A percentile compares a stretch with the other conserved stretches of the same genome.
phyloP scores from a whole-genome alignment of 64 coral and sea anemone species.

The Orbicella faveolata region DNA sequence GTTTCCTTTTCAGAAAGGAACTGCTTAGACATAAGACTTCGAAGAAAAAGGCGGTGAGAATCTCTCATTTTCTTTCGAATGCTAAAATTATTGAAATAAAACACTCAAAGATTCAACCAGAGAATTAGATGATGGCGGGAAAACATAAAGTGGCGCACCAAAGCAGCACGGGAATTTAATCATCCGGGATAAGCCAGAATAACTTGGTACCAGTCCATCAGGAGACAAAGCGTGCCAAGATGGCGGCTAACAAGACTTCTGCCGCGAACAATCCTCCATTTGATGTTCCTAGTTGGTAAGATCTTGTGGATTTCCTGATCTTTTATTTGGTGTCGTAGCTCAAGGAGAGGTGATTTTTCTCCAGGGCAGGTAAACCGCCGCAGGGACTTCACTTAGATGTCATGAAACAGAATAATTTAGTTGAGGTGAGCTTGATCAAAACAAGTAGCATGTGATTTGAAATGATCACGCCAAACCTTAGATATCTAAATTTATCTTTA shows the following conservation, averaged over 20 bases:
- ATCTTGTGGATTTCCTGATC: neutral
- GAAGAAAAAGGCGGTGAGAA: slow-evolving; percentile 75
- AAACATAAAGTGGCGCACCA: slow-evolving; percentile 19
- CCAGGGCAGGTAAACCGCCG: slow-evolving; percentile 93
- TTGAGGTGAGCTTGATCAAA: slow-evolving; percentile 69
- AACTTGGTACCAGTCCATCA: slow-evolving; percentile 43
- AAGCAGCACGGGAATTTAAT: neutral
- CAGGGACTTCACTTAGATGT: slow-evolving; percentile 97
- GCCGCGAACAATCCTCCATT: slow-evolving; percentile 54
- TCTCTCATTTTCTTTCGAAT: slow-evolving; percentile 53
- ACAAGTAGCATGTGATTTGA: neutral
- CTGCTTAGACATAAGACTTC: slow-evolving; percentile 85
- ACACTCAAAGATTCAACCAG: neutral
- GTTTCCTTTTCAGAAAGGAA: slow-evolving; percentile 77
- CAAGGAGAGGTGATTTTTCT: neutral
- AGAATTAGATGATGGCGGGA: slow-evolving; percentile 47
- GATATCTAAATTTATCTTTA: too few species aligned
- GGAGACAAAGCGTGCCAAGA: slow-evolving; percentile 57
- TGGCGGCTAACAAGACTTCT: slow-evolving; percentile 68
- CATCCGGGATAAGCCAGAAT: slow-evolving; percentile 55
- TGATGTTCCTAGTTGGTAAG: slow-evolving; percentile 81
- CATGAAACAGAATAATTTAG: slow-evolving; percentile 85
- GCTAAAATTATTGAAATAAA: neutral
- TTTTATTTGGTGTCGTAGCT: neutral
- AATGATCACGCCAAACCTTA: neutral